Conservation (phyloP, 2,888 invertebrate genomes). For the Latheticus oryzae region DNA sequence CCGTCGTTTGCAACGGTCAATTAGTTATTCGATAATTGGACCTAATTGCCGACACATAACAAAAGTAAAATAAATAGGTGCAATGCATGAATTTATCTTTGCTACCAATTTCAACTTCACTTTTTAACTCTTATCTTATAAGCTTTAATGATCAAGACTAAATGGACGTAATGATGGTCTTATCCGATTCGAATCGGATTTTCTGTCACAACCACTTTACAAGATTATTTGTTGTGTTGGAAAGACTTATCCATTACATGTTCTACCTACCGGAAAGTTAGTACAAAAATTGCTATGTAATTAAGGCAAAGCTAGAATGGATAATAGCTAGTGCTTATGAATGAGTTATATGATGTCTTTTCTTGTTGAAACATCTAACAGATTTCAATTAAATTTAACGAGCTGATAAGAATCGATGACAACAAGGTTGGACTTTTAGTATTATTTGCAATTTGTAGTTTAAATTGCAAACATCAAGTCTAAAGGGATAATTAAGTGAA, state of each 20-base stretch:
- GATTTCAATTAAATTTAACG: too few species aligned
- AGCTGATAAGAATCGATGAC: too few species aligned
- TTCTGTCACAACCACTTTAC: slow-evolving; percentile 23
- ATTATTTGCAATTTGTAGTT: too few species aligned
- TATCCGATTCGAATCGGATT: slow-evolving; percentile 13
- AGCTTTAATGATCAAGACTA: slow-evolving; percentile 18
- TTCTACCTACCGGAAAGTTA: not conserved
- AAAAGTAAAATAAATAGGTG: too few species aligned
- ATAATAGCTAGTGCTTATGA: slow-evolving; percentile 4
- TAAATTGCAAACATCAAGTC: too few species aligned
- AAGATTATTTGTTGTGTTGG: slow-evolving; percentile 16
- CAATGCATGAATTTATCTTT: too few species aligned
- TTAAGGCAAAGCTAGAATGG: slow-evolving; percentile 3
- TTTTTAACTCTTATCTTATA: slow-evolving; percentile 7
- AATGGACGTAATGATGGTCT: slow-evolving; percentile 20
- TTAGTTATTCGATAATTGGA: slow-evolving; percentile 11
- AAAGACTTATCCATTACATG: slow-evolving; percentile 5
- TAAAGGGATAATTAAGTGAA: too few species aligned
- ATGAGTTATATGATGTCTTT: not conserved
- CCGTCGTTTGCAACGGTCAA: too few species aligned
- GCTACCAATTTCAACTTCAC: not conserved
- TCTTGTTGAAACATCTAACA: too few species aligned
- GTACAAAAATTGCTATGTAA: slow-evolving; percentile 27
- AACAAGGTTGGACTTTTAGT: too few species aligned
- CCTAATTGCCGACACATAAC: too few species aligned